Evolutionary conservation across 2,797 vertebrate genomes (phyloP).

Genomic region (Ctenosaura bakeri): DNA sequence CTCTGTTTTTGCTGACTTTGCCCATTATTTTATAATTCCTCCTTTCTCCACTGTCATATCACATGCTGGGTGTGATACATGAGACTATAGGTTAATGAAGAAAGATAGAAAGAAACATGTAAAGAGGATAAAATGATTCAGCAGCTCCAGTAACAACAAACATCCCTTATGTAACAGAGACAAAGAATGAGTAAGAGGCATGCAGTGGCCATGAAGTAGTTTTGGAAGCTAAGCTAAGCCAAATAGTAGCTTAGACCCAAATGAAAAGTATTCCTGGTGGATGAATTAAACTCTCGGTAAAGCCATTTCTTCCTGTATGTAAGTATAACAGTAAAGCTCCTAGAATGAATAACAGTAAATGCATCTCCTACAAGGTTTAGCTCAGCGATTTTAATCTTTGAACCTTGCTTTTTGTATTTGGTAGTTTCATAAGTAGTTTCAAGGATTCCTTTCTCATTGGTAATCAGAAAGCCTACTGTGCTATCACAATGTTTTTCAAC

Average conservation of each 20-base stretch:
- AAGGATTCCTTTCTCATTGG: not conserved
- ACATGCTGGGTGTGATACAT: not conserved
- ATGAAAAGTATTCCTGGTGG: not conserved
- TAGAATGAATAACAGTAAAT: not conserved
- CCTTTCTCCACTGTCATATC: not conserved
- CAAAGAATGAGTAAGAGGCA: not conserved
- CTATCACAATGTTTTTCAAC: not conserved
- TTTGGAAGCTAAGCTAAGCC: not conserved
- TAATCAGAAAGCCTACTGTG: not conserved
- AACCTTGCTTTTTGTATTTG: not conserved
- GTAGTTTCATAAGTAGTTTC: not conserved
- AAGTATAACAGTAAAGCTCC: not conserved
- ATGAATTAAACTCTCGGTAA: rapidly evolving
- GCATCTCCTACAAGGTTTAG: slow-evolving; percentile 18
- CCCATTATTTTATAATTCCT: not conserved
- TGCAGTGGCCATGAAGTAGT: not conserved
- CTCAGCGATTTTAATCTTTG: not conserved
- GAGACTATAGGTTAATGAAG: not conserved
- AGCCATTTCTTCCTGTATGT: rapidly evolving
- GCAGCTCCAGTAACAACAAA: not conserved
- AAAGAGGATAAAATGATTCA: not conserved
- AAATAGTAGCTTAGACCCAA: not conserved
- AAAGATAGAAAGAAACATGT: too few relatives aligned
- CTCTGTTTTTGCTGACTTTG: not conserved
- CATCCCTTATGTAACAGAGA: not conserved